phyloP scores from a whole-genome alignment of 2,888 invertebrate species.

The Stratiomys singularior region DNA sequence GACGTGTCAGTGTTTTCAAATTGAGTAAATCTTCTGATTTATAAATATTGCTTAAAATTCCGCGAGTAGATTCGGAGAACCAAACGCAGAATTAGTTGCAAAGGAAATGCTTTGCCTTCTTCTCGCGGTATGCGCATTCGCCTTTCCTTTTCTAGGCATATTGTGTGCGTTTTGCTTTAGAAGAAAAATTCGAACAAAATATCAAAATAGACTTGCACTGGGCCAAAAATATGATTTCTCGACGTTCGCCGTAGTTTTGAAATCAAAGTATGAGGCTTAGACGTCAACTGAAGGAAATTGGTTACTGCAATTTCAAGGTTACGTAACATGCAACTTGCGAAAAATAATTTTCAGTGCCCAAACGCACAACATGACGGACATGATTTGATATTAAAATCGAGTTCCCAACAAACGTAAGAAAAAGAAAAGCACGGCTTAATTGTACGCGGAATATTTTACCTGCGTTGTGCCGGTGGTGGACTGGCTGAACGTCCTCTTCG shows the following conservation, averaged over 20 bases:
- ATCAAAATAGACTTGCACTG: neutral
- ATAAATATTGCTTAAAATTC: too few species aligned
- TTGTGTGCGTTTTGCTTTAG: neutral
- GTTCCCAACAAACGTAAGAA: too few species aligned
- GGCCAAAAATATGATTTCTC: neutral
- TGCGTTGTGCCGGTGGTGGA: slow-evolving; percentile 74
- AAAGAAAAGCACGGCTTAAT: too few species aligned
- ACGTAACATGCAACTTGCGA: too few species aligned
- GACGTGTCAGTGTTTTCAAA: neutral
- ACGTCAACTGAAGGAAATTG: neutral
- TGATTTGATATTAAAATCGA: neutral
- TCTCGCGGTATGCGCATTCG: neutral
- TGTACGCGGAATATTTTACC: too few species aligned
- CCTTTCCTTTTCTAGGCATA: slow-evolving; percentile 17
- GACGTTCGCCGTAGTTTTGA: neutral
- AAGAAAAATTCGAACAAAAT: neutral
- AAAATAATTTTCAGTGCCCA: too few species aligned
- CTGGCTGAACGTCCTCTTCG: slow-evolving; percentile 79
- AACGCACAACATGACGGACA: too few species aligned
- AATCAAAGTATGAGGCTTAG: neutral
- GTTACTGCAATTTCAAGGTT: neutral
- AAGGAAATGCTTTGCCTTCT: neutral
- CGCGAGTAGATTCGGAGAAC: too few species aligned
- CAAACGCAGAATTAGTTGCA: neutral
- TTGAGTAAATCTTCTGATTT: too few species aligned